Evolutionary conservation across 2,888 invertebrate species (phyloP).

Genomic region (Troides aeacus): DNA sequence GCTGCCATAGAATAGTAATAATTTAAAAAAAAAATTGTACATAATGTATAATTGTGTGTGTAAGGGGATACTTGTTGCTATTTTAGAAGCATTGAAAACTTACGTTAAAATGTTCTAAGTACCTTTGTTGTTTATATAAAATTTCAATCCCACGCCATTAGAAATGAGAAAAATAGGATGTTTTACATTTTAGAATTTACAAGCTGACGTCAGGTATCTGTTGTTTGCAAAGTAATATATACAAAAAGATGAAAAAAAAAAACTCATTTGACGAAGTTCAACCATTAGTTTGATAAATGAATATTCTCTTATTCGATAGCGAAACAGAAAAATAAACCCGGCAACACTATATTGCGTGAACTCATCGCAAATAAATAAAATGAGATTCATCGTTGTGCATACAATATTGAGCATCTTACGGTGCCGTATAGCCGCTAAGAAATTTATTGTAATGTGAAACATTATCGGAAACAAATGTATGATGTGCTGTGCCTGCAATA

Average conservation of each 20-base stretch:
- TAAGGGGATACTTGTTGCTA: too few relatives aligned
- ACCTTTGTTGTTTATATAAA: too few relatives aligned
- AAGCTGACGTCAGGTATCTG: background rate
- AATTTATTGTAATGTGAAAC: conserved; percentile 53
- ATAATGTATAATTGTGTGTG: too few relatives aligned
- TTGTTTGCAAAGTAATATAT: background rate
- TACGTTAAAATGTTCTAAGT: too few relatives aligned
- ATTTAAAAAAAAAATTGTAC: too few relatives aligned
- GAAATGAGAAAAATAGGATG: too few relatives aligned
- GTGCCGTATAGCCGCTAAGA: conserved; percentile 43
- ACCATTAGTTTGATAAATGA: conserved; percentile 68
- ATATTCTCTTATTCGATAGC: conserved; percentile 44
- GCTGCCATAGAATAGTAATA: too few relatives aligned
- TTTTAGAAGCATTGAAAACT: too few relatives aligned
- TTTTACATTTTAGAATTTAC: too few relatives aligned
- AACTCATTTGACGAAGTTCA: conserved; percentile 60
- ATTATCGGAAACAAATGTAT: conserved; percentile 46
- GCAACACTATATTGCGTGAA: conserved; percentile 51
- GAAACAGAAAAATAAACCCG: conserved; percentile 45
- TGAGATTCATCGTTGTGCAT: conserved; percentile 50
- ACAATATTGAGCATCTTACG: conserved; percentile 42
- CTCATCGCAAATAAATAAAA: conserved; percentile 54
- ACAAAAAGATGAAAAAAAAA: background rate
- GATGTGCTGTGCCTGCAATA: conserved; percentile 19
- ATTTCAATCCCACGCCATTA: too few relatives aligned